phyloP scores from a whole-genome alignment of 2,888 invertebrate genomes.

The Heliconius hortense region DNA sequence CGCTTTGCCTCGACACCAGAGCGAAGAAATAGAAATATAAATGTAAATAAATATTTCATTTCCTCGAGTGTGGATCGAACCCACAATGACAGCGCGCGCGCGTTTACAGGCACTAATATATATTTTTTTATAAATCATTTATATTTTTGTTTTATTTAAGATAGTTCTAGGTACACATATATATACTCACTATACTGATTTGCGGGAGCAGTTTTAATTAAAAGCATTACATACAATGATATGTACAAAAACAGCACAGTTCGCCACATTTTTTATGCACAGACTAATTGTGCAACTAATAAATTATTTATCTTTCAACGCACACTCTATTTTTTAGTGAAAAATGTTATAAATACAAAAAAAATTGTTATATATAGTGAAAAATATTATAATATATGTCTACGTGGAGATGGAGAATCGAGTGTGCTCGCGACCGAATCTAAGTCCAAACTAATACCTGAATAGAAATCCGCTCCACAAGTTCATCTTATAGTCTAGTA shows the following conservation, averaged over 20 bases:
- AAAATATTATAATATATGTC: too few relatives aligned
- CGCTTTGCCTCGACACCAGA: too few relatives aligned
- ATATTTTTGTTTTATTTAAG: too few relatives aligned
- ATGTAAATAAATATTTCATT: too few relatives aligned
- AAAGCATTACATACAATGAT: constrained; percentile 41
- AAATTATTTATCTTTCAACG: neutral
- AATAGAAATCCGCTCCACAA: constrained; percentile 28
- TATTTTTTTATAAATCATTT: too few relatives aligned
- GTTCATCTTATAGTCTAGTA: constrained; percentile 17
- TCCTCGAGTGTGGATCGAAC: too few relatives aligned
- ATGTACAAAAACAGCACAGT: constrained; percentile 39
- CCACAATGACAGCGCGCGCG: too few relatives aligned
- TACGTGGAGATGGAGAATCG: neutral
- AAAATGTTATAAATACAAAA: neutral
- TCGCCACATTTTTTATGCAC: constrained; percentile 50
- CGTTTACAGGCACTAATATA: too few relatives aligned
- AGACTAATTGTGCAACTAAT: neutral
- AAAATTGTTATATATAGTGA: too few relatives aligned
- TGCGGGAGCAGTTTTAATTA: constrained; percentile 47
- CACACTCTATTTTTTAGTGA: neutral
- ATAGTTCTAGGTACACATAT: neutral
- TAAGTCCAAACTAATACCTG: constrained; percentile 36
- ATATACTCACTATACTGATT: constrained; percentile 56
- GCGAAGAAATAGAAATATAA: too few relatives aligned
- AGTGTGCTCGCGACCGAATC: constrained; percentile 35